Base-by-base conservation (phyloP, 2,888 invertebrate species). In the Agriopis marginaria region DNA sequence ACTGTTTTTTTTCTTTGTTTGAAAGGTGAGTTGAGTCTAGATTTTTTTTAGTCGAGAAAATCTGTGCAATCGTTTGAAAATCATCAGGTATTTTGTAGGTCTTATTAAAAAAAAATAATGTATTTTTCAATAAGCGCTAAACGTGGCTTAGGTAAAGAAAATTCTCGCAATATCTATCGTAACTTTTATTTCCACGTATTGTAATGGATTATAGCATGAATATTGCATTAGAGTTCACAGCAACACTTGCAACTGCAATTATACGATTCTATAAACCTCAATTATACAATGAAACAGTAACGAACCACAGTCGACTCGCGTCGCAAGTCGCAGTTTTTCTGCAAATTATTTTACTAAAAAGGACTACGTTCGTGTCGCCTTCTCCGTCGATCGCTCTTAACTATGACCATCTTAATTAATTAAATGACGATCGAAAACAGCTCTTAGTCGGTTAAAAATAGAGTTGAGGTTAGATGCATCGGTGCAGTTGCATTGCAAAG, bases 301-400 rank as follows among this genome's bases (percentile, higher is more conserved):
- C 76, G 72, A 79, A 77, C 76, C 71, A 68, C 74, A 74, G 55
- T 72, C 50, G 68, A 76, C 77, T 78, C 66, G 77, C 77, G 77
- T 78, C 66, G 77, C 77, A 77, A 81, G 77, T 80, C 73, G n/a
- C n/a, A 81, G 83, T 86, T 88, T 89, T 86, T 85, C 81, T 86
- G 86, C 86, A 88, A 88, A 85, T 85, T 85, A 88, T 90, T 90
- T 88, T 80, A 85, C 89, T 89, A 87, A 90, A 90, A 90, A 90
- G 90, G 91, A 89, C 86, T 86, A 84, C 7, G 70, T 90, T 90
- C 88, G 86, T 89, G 92, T 91, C 90, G 82, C 89, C 86, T 85
- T 74, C 83, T 81, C 82, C 81, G 54, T 32, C 68, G 83, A 85
- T 84, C 83, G 84, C 84, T 84, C 83, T 86, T 77, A 79, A 70